Base-by-base conservation (phyloP, 1,140 invertebrate genomes). In the Telenomus remus region DNA sequence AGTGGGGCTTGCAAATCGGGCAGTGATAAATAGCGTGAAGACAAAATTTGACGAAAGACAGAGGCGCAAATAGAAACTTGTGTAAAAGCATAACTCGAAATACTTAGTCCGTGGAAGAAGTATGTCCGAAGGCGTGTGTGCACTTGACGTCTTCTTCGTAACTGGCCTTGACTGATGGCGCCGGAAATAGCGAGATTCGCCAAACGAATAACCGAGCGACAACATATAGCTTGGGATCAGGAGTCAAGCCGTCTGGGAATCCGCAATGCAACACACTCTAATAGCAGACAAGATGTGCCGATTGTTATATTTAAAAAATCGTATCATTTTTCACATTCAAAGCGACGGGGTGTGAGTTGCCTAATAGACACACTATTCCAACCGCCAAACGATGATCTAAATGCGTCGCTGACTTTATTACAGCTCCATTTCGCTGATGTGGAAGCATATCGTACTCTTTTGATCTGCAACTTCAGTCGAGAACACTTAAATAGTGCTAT, bases 131-230 rank as follows among this genome's bases (percentile, higher is more conserved):
- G 85, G 84, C 84, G 85, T 74, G 64, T 72, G 77, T 68, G 78
- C 79, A 73, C 66, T 75, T 78, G 76, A 80, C 75, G 79, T 85
- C 84, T 82, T 80, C 81, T 78, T 68, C 64, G 76, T 87, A 86
- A 87, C 81, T 65, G 81, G 81, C 79, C 56, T 81, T 86, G 86
- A 88, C 85, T 84, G 84, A 88, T 88, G 82, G 81, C 82, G 85
- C 81, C 85, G 82, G 82, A 87, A 88, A 88, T 88, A 88, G 86
- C 84, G 81, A 79, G 78, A 77, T 75, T 70, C 73, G 66, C 65
- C 50, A 51, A 68, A 80, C 53, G 74, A 66, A 77, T 74, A 71
- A 69, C 63, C 65, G 65, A 71, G 65, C 51, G 56, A 42, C 63
- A 71, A 65, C 53, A 63, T 76, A 64, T 76, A 75, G 66, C 63